Percentiles rank a stretch among this genome's conserved stretches.
phyloP scores from a whole-genome alignment of 2,888 invertebrate species.

The Mystacides longicornis region DNA sequence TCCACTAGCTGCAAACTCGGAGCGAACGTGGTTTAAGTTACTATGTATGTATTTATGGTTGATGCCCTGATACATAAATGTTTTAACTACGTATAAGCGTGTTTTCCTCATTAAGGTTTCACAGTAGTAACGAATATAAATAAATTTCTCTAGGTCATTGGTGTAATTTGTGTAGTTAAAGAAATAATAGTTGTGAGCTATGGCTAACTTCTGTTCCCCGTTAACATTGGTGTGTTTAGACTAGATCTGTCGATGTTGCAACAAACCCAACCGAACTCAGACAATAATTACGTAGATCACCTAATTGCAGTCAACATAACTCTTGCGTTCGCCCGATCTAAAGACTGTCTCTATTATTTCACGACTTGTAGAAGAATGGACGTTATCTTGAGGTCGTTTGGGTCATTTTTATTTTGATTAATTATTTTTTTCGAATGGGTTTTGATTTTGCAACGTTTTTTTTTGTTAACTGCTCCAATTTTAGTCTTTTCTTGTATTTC shows the following conservation, averaged over 20 bases:
- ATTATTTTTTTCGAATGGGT: background rate
- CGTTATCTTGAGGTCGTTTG: background rate
- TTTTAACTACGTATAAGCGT: background rate
- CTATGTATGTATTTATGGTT: too few species aligned
- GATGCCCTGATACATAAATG: too few species aligned
- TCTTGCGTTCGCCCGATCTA: background rate
- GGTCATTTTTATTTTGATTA: constrained; percentile 1
- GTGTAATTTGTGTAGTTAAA: background rate
- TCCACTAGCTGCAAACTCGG: background rate
- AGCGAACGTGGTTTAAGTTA: background rate
- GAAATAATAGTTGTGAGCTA: background rate
- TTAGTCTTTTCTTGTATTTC: background rate
- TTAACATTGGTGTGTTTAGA: background rate
- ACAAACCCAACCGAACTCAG: too few species aligned
- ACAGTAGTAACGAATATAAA: background rate
- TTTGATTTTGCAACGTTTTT: background rate
- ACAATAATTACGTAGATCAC: constrained; percentile 1
- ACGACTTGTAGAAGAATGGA: background rate
- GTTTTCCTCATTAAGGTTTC: background rate
- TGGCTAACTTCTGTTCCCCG: background rate
- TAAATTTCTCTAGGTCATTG: background rate
- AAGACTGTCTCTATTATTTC: background rate
- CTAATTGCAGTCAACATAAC: background rate
- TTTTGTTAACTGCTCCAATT: background rate
- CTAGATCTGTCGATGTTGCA: background rate